phyloP scores from a whole-genome alignment of 2,888 invertebrate genomes.

The Agrotis exclamationis region DNA sequence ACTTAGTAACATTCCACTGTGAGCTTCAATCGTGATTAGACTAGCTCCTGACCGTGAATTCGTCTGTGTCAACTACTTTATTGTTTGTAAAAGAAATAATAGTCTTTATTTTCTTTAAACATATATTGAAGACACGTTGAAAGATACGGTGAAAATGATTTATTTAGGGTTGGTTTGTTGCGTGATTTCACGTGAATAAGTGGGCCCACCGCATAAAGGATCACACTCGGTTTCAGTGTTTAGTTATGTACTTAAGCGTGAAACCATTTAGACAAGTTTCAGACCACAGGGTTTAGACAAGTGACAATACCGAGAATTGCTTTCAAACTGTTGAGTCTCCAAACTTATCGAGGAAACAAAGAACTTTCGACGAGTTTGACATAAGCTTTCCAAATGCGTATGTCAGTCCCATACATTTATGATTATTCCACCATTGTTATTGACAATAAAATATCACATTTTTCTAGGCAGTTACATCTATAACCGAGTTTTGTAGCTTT shows the following conservation, averaged over 20 bases:
- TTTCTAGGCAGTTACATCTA: background rate
- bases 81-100: too few relatives aligned
- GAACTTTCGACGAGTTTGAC: too few relatives aligned
- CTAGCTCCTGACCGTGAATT: too few relatives aligned
- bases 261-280: background rate
- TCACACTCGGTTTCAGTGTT: background rate
- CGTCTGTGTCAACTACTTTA: too few relatives aligned
- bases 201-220: background rate
- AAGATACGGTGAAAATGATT: too few relatives aligned
- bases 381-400: background rate
- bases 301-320: too few relatives aligned
- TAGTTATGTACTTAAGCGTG: background rate
- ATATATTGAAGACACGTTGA: too few relatives aligned
- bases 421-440: background rate
- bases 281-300: background rate
- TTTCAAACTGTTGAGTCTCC: too few relatives aligned
- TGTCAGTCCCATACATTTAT: background rate
- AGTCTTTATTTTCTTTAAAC: background rate
- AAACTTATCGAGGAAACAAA: too few relatives aligned
- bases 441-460: background rate
- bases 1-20: background rate
- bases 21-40: conserved; percentile 4
- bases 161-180: background rate
- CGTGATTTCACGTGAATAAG: background rate
- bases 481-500: background rate